Conservation (phyloP, 2,888 invertebrate species). For the Cantharis rufa region DNA sequence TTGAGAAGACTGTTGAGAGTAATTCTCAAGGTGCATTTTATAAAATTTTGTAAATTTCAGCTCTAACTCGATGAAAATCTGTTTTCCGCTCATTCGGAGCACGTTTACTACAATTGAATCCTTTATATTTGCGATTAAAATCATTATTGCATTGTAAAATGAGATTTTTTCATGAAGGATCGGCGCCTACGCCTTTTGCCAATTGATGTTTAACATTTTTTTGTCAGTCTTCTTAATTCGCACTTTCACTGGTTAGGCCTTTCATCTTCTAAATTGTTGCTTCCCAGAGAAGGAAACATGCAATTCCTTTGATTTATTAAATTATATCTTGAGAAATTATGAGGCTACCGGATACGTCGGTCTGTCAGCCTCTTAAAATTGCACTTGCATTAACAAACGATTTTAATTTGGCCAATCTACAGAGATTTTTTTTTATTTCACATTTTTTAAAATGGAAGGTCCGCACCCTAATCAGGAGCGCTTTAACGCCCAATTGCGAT, state of each 20-base stretch:
- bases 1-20: background rate
- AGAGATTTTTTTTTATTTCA: background rate
- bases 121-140: no score
- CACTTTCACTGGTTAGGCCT: background rate
- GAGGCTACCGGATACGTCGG: conserved; percentile 31
- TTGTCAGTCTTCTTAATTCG: background rate
- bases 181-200: no score
- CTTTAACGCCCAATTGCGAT: background rate
- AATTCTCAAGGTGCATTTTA: no score
- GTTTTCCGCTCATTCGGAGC: no score
- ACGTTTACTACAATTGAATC: no score
- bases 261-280: background rate
- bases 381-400: background rate
- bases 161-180: no score
- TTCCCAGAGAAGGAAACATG: conserved; percentile 5
- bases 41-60: no score
- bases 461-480: background rate
- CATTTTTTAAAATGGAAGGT: background rate
- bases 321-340: conserved; percentile 3
- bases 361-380: conserved; percentile 11
- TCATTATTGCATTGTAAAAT: no score
- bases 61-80: no score
- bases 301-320: conserved; percentile 14
- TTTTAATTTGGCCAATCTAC: background rate
- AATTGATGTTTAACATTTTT: background rate